Evolutionary conservation across 2,113 vertebrate species (phyloP).

Genomic region (Paramormyrops kingsleyae): DNA sequence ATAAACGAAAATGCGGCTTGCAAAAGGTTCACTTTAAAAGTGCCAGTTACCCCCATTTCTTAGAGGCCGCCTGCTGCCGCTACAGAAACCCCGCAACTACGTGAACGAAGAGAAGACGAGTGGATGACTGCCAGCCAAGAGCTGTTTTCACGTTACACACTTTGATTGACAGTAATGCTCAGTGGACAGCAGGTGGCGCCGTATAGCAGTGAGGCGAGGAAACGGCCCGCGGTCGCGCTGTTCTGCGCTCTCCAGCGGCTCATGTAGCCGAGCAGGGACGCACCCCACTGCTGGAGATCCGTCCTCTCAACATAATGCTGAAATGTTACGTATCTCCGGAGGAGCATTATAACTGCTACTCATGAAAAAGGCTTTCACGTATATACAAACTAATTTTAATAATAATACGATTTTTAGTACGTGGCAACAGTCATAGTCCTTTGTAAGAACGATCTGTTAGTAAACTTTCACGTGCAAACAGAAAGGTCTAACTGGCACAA

Average conservation of each 20-base stretch:
- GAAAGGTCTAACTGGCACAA: background rate
- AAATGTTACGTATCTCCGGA: background rate
- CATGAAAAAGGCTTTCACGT: background rate
- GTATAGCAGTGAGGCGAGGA: background rate
- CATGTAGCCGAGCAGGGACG: background rate
- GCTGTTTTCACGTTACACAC: background rate
- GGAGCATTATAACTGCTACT: background rate
- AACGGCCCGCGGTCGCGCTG: background rate
- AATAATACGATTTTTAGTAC: background rate
- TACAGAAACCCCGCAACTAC: background rate
- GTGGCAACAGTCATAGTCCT: background rate
- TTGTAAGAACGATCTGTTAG: background rate
- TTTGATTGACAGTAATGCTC: background rate
- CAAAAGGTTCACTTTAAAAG: background rate
- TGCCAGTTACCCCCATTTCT: background rate
- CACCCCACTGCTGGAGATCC: background rate
- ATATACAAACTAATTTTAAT: background rate
- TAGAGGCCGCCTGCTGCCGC: background rate
- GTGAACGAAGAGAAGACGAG: background rate
- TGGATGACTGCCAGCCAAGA: background rate
- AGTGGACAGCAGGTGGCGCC: background rate
- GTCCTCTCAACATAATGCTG: background rate
- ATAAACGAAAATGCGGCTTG: background rate
- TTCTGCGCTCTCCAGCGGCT: background rate
- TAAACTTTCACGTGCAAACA: background rate